Evolutionary conservation across 2,113 vertebrate genomes (phyloP).

Genomic region (Heterochromis multidens): DNA sequence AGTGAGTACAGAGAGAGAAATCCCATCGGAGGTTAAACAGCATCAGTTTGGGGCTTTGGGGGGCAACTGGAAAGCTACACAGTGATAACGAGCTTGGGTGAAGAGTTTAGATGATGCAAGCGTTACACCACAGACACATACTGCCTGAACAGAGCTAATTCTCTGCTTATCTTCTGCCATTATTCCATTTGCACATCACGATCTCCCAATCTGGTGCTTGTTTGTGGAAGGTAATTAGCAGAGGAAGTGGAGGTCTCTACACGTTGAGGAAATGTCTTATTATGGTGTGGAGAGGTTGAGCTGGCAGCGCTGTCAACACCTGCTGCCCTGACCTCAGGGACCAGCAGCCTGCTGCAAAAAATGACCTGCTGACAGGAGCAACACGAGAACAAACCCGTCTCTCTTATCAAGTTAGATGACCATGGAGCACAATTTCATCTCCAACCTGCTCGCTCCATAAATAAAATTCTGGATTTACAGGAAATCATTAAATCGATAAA

Average conservation of each 20-base stretch:
- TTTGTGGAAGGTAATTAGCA: conserved; percentile 52
- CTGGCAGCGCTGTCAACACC: conserved; percentile 39
- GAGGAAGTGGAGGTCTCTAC: conserved; percentile 55
- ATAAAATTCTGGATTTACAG: not conserved
- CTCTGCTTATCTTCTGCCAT: conserved; percentile 14
- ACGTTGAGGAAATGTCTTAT: conserved; percentile 34
- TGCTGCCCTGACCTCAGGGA: conserved; percentile 35
- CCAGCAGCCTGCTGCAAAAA: not conserved
- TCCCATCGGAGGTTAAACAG: not conserved
- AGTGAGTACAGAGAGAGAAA: not conserved
- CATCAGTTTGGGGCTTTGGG: not conserved
- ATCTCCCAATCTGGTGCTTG: conserved; percentile 37
- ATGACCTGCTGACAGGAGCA: not conserved
- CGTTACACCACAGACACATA: not conserved
- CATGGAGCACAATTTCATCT: not conserved
- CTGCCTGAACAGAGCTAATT: not conserved
- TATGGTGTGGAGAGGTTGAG: conserved; percentile 65
- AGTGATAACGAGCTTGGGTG: conserved; percentile 31
- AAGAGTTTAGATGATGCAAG: conserved; percentile 20
- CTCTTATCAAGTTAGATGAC: not conserved
- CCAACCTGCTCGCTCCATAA: not conserved
- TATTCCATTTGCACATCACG: conserved; percentile 54
- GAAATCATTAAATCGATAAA: not conserved
- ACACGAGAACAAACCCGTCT: not conserved
- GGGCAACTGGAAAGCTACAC: not conserved